phyloP scores from a whole-genome alignment of 1,140 invertebrate genomes.

The Rhynchophorus ferrugineus region DNA sequence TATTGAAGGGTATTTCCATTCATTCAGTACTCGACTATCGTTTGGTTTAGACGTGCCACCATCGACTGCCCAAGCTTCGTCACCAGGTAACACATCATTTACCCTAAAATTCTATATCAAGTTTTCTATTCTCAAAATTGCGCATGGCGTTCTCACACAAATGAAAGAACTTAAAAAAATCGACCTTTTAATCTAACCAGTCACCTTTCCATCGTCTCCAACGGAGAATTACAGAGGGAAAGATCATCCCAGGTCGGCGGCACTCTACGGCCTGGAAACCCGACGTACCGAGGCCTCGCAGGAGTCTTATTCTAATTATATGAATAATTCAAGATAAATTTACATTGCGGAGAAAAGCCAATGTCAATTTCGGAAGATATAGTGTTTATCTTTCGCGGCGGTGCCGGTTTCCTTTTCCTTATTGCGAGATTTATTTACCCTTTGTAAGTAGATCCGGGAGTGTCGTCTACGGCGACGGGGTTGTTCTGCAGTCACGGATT shows the following conservation, averaged over 20 bases:
- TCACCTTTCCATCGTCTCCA: neutral
- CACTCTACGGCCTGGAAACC: constrained; percentile 19
- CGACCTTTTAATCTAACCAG: neutral
- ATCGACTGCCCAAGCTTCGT: no score
- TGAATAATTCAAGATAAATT: constrained; percentile 26
- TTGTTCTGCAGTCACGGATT: constrained; percentile 4
- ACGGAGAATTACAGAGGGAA: constrained; percentile 5
- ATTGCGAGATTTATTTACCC: constrained; percentile 20
- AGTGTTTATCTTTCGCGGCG: constrained; percentile 22
- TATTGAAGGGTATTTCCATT: no score
- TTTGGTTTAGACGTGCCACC: no score
- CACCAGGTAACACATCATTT: no score
- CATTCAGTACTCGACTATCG: no score
- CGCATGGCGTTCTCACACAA: no score
- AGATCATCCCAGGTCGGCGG: constrained; percentile 8
- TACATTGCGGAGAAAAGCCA: constrained; percentile 16
- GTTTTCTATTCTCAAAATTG: no score
- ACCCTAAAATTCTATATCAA: no score
- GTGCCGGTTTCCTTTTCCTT: constrained; percentile 15
- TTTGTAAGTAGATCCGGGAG: constrained; percentile 17
- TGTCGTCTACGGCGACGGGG: constrained; percentile 6
- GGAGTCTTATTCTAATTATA: constrained; percentile 24
- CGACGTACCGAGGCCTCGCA: constrained; percentile 7
- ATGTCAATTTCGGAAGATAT: constrained; percentile 23
- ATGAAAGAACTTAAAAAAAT: no score